Evolutionary conservation across 2,113 vertebrate genomes (phyloP), one percentile per base, ranked within the genome.

Genomic region (Caranx ignobilis): DNA sequence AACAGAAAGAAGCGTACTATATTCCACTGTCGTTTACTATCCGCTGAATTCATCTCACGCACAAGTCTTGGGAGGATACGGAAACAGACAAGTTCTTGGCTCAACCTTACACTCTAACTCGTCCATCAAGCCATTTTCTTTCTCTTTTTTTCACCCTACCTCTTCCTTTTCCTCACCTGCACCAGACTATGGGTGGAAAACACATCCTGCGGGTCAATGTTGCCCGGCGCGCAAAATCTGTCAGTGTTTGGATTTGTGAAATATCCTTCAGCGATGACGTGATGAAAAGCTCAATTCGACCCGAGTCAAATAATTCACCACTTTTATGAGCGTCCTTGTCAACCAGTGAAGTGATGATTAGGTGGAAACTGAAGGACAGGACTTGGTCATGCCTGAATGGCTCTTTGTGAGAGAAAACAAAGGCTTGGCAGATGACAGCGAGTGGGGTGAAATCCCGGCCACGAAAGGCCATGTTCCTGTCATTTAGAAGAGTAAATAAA

Each of bases 291-390:
- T 90, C 77, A 85, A 81, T 90, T 87, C 66, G 48, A 84, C 63
- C 82, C 0, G 16, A 88, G 82, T 80, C 75, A 86, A 84, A 90
- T 92, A 88, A 90, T 88, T 92, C 84, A 91, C 86, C 37, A 31
- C 48, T 83, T 92, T 91, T 89, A 88, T 83, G 83, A 67, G 71
- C 47, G 77, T 90, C 90, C 92, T 93, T 93, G 91, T 94, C 91
- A 86, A 56, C 69, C 57, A 52, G 71, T 52, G 83, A 89, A 87
- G 75, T 91, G 87, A 93, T 92, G 88, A 91, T 92, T 75, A 85
- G 87, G 78, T 87, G 79, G 63, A 70, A 82, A 87, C 67, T 81
- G 82, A 82, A 84, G 86, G 88, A 82, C 81, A 65, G 61, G 79
- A 82, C 73, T 18, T 71, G 81, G 87, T 86, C 81, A 85, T 74